Base-by-base conservation (phyloP, 2,113 vertebrate genomes). In the Stictonetta naevosa region DNA sequence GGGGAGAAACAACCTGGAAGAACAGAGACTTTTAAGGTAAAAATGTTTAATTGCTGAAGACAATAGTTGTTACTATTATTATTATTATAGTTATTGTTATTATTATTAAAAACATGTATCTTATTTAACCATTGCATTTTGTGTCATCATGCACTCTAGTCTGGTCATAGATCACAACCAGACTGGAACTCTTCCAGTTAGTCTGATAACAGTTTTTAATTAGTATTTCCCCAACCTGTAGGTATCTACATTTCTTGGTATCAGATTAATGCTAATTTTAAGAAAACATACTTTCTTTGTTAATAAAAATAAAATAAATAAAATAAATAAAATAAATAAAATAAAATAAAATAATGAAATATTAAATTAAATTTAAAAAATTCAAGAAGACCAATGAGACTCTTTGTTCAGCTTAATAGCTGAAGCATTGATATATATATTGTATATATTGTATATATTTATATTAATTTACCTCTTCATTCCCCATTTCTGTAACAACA, bases 21-120 rank as follows among this genome's bases (percentile, higher is more conserved):
- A 38, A 31, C 2, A 56, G 21, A 34, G 17, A 6, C 46, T 1
- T 60, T 66, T 11, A 5, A 22, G 22, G 3, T 6, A 1, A 6
- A 44, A 34, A 9, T 22, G 20, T 1, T 50, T 50, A 40, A 40
- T 11, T 25, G 15, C 7, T 69, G 16, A 50, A 44, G 69, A 55
- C 1, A 33, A 48, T 48, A 21, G 12, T 34, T 25, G 3, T 53
- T 53, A 3, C 14, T 53, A 26, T 53, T 53, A 50, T 50, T 50
- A 50, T 38, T 10, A 10, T 46, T 46, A 48, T 48, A 10, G 19
- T 21, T 21, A 10, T 10, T 20, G 19, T 19, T 48, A 18, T 48
- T 48, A 44, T 44, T 44, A 44, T 44, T 44, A 44, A 48, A 48
- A 48, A 21, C 46, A 48, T 20, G 19, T 53, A 38, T 79, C 17